A percentile compares a stretch with the other conserved stretches of the same genome.
phyloP scores from a whole-genome alignment of 2,113 vertebrate genomes.

The Abramis brama region DNA sequence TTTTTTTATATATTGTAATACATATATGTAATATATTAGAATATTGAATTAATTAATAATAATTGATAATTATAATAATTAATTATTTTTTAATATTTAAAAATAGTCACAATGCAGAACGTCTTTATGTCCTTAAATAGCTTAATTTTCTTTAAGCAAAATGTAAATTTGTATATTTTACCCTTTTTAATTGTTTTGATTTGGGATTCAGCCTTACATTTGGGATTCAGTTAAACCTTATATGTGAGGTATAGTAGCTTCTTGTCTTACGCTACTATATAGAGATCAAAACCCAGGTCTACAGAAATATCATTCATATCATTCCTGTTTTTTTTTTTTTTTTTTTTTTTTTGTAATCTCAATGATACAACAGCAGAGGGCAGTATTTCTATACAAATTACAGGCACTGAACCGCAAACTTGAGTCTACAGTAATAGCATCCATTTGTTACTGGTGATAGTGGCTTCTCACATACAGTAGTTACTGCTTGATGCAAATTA shows the following conservation, averaged over 20 bases:
- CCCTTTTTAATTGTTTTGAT: neutral
- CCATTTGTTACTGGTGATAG: neutral
- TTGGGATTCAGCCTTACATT: neutral
- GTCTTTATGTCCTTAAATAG: neutral
- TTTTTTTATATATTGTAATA: neutral
- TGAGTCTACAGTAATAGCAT: neutral
- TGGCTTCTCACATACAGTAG: neutral
- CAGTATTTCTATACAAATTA: constrained; percentile 40
- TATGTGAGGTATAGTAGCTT: neutral
- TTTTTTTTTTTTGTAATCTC: neutral
- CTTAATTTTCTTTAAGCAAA: too few species aligned
- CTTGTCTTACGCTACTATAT: neutral
- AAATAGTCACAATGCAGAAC: too few species aligned
- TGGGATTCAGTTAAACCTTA: neutral
- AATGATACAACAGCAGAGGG: constrained; percentile 51
- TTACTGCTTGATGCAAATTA: neutral
- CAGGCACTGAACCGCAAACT: neutral
- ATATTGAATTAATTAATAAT: too few species aligned
- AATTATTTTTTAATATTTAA: too few species aligned
- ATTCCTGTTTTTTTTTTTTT: too few species aligned
- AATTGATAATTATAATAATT: too few species aligned
- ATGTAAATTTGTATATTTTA: neutral
- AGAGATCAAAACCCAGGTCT: neutral
- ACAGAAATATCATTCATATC: neutral
- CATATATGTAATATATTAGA: too few species aligned